These are phyloP conservation scores for Eufriesea mexicana DNA, from an alignment of 1,140 invertebrate genomes.

Conservation along the genomic window DNA sequence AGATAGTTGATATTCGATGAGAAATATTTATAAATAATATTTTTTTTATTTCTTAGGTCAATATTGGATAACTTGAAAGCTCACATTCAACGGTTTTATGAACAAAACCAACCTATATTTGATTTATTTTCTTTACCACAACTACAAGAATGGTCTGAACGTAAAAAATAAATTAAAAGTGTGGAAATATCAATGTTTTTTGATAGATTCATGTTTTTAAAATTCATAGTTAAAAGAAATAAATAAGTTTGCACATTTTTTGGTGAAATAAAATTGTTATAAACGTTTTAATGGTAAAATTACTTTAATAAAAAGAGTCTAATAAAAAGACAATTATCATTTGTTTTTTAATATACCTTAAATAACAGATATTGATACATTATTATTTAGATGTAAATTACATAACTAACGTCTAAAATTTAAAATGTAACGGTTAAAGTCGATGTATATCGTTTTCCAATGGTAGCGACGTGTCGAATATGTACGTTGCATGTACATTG, in stretches of 20 bases:
- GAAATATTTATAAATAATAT: neutral
- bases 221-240: neutral
- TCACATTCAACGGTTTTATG: constrained; percentile 71
- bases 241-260: neutral
- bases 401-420: neutral
- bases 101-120: constrained; percentile 73
- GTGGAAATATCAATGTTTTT: constrained; percentile 5
- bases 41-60: constrained; percentile 26
- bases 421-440: neutral
- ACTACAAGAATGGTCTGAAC: constrained; percentile 63
- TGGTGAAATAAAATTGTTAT: neutral
- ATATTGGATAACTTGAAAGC: constrained; percentile 21
- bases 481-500: neutral
- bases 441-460: neutral
- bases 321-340: neutral
- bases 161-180: constrained; percentile 57
- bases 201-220: constrained; percentile 1
- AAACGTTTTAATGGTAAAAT: constrained; percentile 3
- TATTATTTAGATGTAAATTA: neutral
- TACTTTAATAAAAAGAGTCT: constrained; percentile 27
- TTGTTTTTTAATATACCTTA: neutral
- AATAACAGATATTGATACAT: constrained; percentile 40
- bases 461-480: constrained; percentile 11
- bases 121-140: constrained; percentile 57
- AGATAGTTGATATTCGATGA: neutral